A percentile compares a stretch with the other conserved stretches of the same genome.
phyloP scores from a whole-genome alignment of 2,888 invertebrate species.

The Eupithecia vulgata region DNA sequence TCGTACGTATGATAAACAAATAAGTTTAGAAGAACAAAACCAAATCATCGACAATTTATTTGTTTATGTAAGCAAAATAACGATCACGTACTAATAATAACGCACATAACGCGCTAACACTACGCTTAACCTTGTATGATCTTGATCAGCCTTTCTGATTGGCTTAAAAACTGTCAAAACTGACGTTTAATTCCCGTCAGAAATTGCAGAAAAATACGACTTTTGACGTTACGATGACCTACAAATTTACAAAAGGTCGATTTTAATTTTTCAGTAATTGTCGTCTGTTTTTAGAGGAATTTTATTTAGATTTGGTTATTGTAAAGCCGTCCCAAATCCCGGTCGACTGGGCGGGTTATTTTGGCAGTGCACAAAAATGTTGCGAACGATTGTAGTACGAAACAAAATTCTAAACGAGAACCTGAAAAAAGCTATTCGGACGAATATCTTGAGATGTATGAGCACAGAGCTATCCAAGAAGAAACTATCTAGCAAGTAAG shows the following conservation, averaged over 20 bases:
- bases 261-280: slow-evolving; percentile 46
- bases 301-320: slow-evolving; percentile 33
- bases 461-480: slow-evolving; percentile 85
- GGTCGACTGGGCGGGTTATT: slow-evolving; percentile 71
- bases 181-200: no score
- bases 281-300: slow-evolving; percentile 27
- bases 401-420: slow-evolving; percentile 87
- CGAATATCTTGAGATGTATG: slow-evolving; percentile 84
- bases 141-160: no score
- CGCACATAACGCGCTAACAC: no score
- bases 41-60: no score
- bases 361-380: slow-evolving; percentile 82
- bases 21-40: no score
- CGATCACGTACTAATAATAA: no score
- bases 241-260: slow-evolving; percentile 79
- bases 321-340: slow-evolving; percentile 75
- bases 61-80: no score
- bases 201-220: neutral
- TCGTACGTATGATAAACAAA: no score
- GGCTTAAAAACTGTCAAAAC: no score
- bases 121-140: no score
- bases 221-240: slow-evolving; percentile 62
- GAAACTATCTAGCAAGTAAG: slow-evolving; percentile 85
- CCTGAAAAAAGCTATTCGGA: slow-evolving; percentile 84
- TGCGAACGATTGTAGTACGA: slow-evolving; percentile 89